These are phyloP conservation scores for Caenorhabditis panamensis DNA, from an alignment of 2,888 invertebrate species.

Conservation along the genomic window DNA sequence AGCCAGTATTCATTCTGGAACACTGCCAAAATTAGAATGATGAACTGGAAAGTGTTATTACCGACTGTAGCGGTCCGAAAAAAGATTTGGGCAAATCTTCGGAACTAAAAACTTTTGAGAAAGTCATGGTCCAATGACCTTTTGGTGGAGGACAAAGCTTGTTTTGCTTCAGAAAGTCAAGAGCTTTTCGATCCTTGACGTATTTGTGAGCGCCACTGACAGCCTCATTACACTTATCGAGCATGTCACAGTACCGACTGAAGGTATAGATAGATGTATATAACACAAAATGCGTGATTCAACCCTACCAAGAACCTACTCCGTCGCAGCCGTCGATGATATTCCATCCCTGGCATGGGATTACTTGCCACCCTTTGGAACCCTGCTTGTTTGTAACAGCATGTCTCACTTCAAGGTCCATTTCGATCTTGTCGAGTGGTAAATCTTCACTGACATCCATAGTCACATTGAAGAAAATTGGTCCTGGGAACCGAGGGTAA, in stretches of 20 bases:
- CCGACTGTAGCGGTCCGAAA: slow-evolving; percentile 81
- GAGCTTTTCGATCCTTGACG: slow-evolving; percentile 78
- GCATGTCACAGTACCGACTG: slow-evolving; percentile 81
- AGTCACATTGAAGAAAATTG: slow-evolving; percentile 81
- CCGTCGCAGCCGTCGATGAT: slow-evolving; percentile 81
- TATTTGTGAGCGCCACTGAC: slow-evolving; percentile 81
- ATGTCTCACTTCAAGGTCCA: slow-evolving; percentile 81
- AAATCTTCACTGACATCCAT: slow-evolving; percentile 80
- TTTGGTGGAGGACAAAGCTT: slow-evolving; percentile 73
- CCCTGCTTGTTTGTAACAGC: slow-evolving; percentile 80
- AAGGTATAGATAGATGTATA: too few relatives aligned
- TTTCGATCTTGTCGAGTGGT: slow-evolving; percentile 80
- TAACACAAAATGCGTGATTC: too few relatives aligned
- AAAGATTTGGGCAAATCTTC: slow-evolving; percentile 81
- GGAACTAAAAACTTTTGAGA: slow-evolving; percentile 81
- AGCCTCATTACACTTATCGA: slow-evolving; percentile 81
- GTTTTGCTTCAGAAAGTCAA: slow-evolving; percentile 76
- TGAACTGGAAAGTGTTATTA: slow-evolving; percentile 27
- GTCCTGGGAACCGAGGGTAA: slow-evolving; percentile 81
- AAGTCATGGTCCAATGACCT: slow-evolving; percentile 81
- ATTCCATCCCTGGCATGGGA: slow-evolving; percentile 81
- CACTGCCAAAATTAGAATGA: background rate
- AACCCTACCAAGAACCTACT: slow-evolving; percentile 81
- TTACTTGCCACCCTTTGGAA: slow-evolving; percentile 81
- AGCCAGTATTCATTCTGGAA: slow-evolving; percentile 81